Evolutionary conservation across 2,113 vertebrate genomes (phyloP), one percentile per base, ranked within the genome.

Genomic region (Callionymus lyra): DNA sequence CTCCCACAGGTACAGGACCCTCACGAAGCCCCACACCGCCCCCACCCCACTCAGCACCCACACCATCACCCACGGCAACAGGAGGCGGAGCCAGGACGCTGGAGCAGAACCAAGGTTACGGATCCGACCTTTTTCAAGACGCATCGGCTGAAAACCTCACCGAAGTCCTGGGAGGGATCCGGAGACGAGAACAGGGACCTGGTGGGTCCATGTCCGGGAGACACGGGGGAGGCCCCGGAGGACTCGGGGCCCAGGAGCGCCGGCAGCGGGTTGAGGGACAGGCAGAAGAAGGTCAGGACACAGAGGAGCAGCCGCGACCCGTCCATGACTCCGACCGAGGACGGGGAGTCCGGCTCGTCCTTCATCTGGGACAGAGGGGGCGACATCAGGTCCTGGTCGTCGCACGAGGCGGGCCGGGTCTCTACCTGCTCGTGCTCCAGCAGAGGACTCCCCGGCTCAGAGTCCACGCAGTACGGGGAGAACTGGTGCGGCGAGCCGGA

Each of bases 231-330:
- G 42, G 40, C 27, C 12, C 47, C 82, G 12, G 64, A 76, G 54
- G 47, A 54, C 65, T 1, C 80, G 0, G 81, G 63, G 18, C 86
- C 89, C 69, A 99, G 72, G 37, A 98, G 74, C 2, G 91, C 90
- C 0, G 93, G 92, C 47, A 99, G 80, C 0, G 95, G 95, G 68
- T 99, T 99, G 21, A 99, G 85, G 33, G 94, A 97, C 48, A 99
- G 87, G 73, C 92, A 93, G 66, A 99, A 85, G 76, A 98, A 96
- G 1, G 92, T 96, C 63, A 99, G 88, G 18, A 90, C 85, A 12
- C 94, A 99, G 32, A 99, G 89, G 6, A 99, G 89, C 39, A 99
- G 89, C 6, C 95, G 89, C 10, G 95, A 99, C n/a, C 92, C 87
- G 70, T 99, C 95, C 86, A 97, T 91, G 86, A 99, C 97, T n/a